Percentiles rank a stretch among this genome's conserved stretches.
Evolutionary conservation across 92 coral and sea anemone genomes (phyloP).

Genomic region (Desmophyllum pertusum): DNA sequence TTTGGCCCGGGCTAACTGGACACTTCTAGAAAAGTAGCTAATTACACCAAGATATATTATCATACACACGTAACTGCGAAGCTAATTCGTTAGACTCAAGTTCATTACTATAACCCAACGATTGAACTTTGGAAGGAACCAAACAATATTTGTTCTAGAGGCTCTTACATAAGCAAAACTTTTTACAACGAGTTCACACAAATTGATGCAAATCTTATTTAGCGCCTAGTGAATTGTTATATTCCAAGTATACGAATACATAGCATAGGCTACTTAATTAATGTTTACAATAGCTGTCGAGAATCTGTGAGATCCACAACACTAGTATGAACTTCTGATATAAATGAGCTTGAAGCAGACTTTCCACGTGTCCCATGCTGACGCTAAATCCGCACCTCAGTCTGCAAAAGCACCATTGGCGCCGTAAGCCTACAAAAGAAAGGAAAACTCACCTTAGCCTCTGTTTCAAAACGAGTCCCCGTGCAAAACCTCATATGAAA

Average conservation of each 20-base stretch:
- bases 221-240: not conserved
- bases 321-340: not conserved
- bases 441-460: not conserved
- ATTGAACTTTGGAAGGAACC: not conserved
- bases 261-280: not conserved
- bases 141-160: no score
- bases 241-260: not conserved
- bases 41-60: not conserved
- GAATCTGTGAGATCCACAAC: no score
- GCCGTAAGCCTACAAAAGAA: constrained; percentile 27
- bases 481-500: no score
- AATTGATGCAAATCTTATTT: not conserved
- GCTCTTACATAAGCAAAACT: not conserved
- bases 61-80: not conserved
- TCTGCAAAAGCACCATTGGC: constrained; percentile 13
- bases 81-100: not conserved
- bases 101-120: not conserved
- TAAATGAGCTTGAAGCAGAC: not conserved
- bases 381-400: not conserved
- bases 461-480: no score
- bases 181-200: not conserved
- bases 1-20: no score
- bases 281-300: no score
- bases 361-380: not conserved
- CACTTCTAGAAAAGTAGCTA: not conserved